phyloP scores from a whole-genome alignment of 2,113 vertebrate species.

The Meriones unguiculatus region DNA sequence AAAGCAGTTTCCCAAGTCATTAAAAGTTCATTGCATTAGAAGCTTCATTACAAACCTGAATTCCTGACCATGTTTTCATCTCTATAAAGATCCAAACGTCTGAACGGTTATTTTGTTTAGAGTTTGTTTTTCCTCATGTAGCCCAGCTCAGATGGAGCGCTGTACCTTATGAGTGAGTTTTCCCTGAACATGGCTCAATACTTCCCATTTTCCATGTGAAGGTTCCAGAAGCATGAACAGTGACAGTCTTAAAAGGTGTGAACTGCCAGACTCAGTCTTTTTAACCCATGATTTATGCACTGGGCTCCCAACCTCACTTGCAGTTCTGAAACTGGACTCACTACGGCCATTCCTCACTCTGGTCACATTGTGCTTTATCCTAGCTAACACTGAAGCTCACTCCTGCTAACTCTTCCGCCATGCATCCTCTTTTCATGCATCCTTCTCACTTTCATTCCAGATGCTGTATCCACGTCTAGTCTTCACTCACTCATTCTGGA shows the following conservation, averaged over 20 bases:
- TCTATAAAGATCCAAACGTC: background rate
- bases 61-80: background rate
- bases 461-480: background rate
- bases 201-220: background rate
- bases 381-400: background rate
- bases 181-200: background rate
- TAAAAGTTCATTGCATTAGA: background rate
- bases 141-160: background rate
- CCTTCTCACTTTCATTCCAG: background rate
- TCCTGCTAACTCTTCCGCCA: background rate
- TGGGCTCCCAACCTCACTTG: background rate
- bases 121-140: constrained; percentile 10
- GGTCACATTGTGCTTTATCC: background rate
- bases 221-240: background rate
- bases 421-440: background rate
- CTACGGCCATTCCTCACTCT: background rate
- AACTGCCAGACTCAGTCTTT: background rate
- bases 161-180: background rate
- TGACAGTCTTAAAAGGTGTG: background rate
- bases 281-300: background rate
- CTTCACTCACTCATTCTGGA: background rate
- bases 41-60: background rate
- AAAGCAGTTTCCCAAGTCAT: constrained; percentile 37
- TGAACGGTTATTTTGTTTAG: background rate
- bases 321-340: background rate